Conservation (phyloP, 2,113 vertebrate species). For the Callopanchax toddi region DNA sequence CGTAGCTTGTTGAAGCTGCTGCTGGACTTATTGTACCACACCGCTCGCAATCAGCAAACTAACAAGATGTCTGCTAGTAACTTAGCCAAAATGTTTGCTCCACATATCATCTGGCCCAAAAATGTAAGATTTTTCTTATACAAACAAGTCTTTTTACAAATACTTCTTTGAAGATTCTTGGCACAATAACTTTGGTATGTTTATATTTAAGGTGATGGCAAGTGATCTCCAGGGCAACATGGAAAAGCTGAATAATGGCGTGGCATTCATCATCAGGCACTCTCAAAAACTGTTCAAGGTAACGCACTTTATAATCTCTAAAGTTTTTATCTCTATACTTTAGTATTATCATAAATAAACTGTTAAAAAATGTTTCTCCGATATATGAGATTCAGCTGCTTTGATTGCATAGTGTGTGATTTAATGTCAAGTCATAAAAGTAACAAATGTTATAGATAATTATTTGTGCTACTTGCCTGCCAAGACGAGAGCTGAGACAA, state of each 20-base stretch:
- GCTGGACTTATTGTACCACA: constrained; percentile 94
- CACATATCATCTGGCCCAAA: constrained; percentile 97
- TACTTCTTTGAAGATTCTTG: neutral
- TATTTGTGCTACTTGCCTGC: no score
- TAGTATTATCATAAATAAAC: neutral
- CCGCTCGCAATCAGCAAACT: constrained; percentile 91
- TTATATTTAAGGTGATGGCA: constrained; percentile 83
- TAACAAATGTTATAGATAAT: no score
- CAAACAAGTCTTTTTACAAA: neutral
- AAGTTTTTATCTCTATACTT: neutral
- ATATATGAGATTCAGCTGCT: neutral
- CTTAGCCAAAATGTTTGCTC: constrained; percentile 96
- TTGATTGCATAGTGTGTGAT: neutral
- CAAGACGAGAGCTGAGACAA: no score
- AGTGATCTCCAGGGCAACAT: constrained; percentile 93
- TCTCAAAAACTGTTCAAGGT: constrained; percentile 94
- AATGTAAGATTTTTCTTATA: constrained; percentile 80
- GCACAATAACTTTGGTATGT: neutral
- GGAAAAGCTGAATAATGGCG: constrained; percentile 88
- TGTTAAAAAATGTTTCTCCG: neutral
- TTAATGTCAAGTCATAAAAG: neutral
- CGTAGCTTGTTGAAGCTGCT: constrained; percentile 92
- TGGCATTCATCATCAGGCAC: constrained; percentile 96
- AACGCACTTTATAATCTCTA: neutral
- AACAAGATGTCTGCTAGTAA: constrained; percentile 99